Percentiles rank a stretch among this genome's conserved stretches.
Conservation (phyloP, 2,113 vertebrate genomes). For the Vidua chalybeata region DNA sequence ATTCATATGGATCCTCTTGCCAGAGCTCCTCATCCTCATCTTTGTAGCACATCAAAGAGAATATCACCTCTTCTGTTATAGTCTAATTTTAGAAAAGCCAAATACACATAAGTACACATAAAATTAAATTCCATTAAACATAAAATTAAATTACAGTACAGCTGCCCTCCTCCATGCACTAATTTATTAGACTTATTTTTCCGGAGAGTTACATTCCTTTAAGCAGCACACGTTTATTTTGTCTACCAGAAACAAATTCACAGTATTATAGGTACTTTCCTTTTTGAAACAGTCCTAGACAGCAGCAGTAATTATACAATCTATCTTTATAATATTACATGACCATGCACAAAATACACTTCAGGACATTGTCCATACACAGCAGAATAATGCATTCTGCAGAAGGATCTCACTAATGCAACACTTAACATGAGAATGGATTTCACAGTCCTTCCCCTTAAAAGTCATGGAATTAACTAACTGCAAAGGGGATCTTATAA, state of each 20-base stretch:
- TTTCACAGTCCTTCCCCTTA: background rate
- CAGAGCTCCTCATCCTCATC: slow-evolving; percentile 97
- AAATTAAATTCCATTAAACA: background rate
- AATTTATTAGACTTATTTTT: background rate
- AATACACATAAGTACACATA: background rate
- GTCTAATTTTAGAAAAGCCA: slow-evolving; percentile 71
- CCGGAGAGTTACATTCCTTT: background rate
- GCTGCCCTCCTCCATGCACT: background rate
- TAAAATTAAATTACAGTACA: background rate
- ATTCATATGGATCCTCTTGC: slow-evolving; percentile 96
- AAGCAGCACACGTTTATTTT: background rate
- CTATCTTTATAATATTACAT: background rate
- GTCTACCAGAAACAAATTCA: background rate
- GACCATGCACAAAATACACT: background rate
- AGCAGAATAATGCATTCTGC: background rate
- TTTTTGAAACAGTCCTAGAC: background rate
- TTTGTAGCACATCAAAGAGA: slow-evolving; percentile 98
- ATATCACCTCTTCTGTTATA: slow-evolving; percentile 92
- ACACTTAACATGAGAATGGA: background rate
- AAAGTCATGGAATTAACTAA: background rate
- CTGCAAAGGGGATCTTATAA: background rate
- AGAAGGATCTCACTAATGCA: background rate
- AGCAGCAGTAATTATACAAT: background rate
- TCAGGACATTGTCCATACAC: background rate
- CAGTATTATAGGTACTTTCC: background rate